phyloP scores from a whole-genome alignment of 2,888 invertebrate species.

The Phortica magna region DNA sequence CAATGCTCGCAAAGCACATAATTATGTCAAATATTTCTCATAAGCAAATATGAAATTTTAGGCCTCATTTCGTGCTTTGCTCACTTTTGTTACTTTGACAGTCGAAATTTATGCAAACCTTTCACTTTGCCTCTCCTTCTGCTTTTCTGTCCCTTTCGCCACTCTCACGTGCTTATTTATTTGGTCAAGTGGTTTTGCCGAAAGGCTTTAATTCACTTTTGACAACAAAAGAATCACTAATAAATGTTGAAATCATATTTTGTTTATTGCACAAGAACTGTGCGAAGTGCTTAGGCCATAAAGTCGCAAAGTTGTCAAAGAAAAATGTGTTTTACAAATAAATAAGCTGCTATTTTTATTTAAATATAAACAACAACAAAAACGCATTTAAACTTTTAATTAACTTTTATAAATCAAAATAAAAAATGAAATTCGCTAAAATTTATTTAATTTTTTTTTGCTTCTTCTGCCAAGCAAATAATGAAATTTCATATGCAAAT shows the following conservation, averaged over 20 bases:
- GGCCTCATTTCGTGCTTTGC: conserved; percentile 54
- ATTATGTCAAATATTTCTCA: conserved; percentile 70
- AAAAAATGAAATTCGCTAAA: conserved; percentile 46
- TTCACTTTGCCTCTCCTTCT: conserved; percentile 42
- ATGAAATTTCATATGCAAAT: conserved; percentile 67
- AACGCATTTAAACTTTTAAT: too few relatives aligned
- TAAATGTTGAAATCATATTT: background rate
- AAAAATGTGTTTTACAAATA: background rate
- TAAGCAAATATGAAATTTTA: conserved; percentile 65
- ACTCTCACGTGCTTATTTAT: background rate
- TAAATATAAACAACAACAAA: too few relatives aligned
- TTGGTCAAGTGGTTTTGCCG: background rate
- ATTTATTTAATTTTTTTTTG: background rate
- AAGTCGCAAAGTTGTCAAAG: conserved; percentile 41
- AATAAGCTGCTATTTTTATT: too few relatives aligned
- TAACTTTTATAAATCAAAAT: background rate
- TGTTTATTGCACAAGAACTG: too few relatives aligned
- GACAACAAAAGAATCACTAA: conserved; percentile 16
- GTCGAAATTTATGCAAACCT: conserved; percentile 65
- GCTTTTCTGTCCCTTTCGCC: background rate
- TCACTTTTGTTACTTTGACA: conserved; percentile 55
- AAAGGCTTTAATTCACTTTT: background rate
- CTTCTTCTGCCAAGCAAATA: background rate
- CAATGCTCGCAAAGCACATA: conserved; percentile 60
- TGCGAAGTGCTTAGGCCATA: too few relatives aligned